Evolutionary conservation across 2,888 invertebrate genomes (phyloP).

Genomic region (Teleiodes luculella): DNA sequence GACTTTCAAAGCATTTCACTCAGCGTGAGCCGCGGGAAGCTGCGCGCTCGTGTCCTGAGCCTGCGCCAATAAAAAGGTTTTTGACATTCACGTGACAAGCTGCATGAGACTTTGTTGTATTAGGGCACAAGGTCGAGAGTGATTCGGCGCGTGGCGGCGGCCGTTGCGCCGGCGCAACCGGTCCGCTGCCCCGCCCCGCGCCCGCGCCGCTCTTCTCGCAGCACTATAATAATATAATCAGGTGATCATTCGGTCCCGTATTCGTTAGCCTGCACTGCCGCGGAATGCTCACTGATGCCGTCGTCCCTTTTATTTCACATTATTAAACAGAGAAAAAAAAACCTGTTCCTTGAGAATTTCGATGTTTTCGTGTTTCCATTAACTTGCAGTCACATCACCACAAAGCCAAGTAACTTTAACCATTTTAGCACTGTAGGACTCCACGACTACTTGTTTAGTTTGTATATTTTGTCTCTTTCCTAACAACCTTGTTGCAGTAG

Average conservation of each 20-base stretch:
- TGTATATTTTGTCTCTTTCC: no score
- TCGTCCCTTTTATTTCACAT: conserved; percentile 13
- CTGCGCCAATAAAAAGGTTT: conserved; percentile 52
- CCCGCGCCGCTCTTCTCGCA: conserved; percentile 18
- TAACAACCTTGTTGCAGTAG: no score
- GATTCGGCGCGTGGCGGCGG: conserved; percentile 17
- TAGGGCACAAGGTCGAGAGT: conserved; percentile 32
- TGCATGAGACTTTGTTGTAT: conserved; percentile 24
- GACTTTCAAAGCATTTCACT: conserved; percentile 8
- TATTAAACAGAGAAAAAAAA: conserved; percentile 17
- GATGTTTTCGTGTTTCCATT: conserved; percentile 15
- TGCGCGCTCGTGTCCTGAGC: conserved; percentile 42
- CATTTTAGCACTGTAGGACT: no score
- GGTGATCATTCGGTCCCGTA: conserved; percentile 33
- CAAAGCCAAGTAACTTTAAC: not conserved
- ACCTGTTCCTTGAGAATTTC: conserved; percentile 18
- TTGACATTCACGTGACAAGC: conserved; percentile 34
- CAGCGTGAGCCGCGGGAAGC: conserved; percentile 24
- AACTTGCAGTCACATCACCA: conserved; percentile 4
- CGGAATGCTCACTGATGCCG: conserved; percentile 1
- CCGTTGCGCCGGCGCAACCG: conserved; percentile 36
- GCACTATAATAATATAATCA: conserved; percentile 38
- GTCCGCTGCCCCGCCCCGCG: conserved; percentile 31
- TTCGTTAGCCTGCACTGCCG: conserved; percentile 14
- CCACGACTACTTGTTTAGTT: no score